These are phyloP conservation scores for Otolemur garnettii DNA, from an alignment of 2,113 vertebrate genomes.

Conservation along the genomic window DNA sequence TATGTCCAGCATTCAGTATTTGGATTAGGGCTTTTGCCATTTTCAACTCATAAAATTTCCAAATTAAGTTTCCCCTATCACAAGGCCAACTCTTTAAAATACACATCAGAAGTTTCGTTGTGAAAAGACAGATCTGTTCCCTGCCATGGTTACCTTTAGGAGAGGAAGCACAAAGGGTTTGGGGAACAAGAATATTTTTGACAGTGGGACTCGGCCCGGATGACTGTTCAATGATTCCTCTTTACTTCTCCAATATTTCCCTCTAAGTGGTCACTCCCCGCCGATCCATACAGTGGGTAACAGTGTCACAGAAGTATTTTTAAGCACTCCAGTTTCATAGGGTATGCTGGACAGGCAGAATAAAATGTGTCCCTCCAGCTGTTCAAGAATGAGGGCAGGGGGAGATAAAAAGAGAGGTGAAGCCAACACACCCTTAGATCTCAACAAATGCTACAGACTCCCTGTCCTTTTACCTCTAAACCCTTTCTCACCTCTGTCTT, in stretches of 20 bases:
- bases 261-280: constrained; percentile 76
- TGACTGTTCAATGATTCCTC: constrained; percentile 83
- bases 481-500: constrained; percentile 14
- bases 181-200: constrained; percentile 71
- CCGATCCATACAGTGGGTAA: constrained; percentile 75
- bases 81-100: constrained; percentile 43
- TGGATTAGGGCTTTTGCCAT: background rate
- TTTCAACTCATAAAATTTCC: constrained; percentile 48
- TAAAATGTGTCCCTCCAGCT: constrained; percentile 84
- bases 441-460: background rate
- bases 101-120: constrained; percentile 31
- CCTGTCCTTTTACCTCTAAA: background rate
- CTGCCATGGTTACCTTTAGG: constrained; percentile 47
- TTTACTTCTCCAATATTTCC: constrained; percentile 43
- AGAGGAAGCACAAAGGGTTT: constrained; percentile 62
- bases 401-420: constrained; percentile 31
- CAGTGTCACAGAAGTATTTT: constrained; percentile 86
- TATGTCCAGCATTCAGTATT: background rate
- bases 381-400: constrained; percentile 67
- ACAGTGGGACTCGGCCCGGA: constrained; percentile 67
- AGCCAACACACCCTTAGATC: background rate
- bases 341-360: constrained; percentile 82
- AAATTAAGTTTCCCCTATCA: constrained; percentile 30
- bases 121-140: constrained; percentile 41
- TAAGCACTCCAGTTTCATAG: constrained; percentile 82